Percentiles rank a stretch among this genome's conserved stretches.
phyloP scores from a whole-genome alignment of 2,797 vertebrate species.

The Leptoclinus maculatus region DNA sequence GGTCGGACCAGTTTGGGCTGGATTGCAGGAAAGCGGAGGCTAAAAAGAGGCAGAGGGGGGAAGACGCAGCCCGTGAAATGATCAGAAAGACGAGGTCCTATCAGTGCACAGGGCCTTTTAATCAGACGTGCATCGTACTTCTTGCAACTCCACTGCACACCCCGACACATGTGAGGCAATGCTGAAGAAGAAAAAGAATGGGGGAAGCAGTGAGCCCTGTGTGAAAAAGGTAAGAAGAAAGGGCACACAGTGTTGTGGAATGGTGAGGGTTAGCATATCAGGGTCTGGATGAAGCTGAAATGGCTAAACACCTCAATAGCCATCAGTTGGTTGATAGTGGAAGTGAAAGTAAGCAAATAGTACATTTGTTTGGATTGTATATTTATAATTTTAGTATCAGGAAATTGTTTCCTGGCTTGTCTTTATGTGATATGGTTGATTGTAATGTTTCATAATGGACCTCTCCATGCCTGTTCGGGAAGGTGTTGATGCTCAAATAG shows the following conservation, averaged over 20 bases:
- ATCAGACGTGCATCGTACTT: conserved; percentile 1
- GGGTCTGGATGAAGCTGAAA: neutral
- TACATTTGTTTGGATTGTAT: neutral
- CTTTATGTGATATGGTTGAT: neutral
- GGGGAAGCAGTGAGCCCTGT: conserved; percentile 74
- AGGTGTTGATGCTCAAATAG: neutral
- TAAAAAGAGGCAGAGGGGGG: conserved; percentile 42
- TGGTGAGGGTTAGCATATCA: neutral
- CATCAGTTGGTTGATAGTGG: neutral
- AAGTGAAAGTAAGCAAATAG: neutral
- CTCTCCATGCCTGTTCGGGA: neutral
- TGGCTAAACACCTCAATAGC: neutral
- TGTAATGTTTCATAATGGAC: neutral
- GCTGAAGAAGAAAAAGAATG: conserved; percentile 85
- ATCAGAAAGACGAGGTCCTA: conserved; percentile 26
- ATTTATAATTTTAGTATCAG: neutral
- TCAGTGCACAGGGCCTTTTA: conserved; percentile 22
- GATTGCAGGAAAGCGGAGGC: conserved; percentile 51
- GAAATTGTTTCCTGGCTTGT: neutral
- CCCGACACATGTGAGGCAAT: conserved; percentile 41
- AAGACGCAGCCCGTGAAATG: conserved; percentile 45
- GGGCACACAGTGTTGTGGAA: neutral
- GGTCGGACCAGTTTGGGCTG: conserved; percentile 69
- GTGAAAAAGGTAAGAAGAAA: conserved; percentile 84
- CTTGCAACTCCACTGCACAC: conserved; percentile 16